Evolutionary conservation across 37 sponge, comb jelly and placozoan genomes (phyloP).

Genomic region (Theonella swinhoei): DNA sequence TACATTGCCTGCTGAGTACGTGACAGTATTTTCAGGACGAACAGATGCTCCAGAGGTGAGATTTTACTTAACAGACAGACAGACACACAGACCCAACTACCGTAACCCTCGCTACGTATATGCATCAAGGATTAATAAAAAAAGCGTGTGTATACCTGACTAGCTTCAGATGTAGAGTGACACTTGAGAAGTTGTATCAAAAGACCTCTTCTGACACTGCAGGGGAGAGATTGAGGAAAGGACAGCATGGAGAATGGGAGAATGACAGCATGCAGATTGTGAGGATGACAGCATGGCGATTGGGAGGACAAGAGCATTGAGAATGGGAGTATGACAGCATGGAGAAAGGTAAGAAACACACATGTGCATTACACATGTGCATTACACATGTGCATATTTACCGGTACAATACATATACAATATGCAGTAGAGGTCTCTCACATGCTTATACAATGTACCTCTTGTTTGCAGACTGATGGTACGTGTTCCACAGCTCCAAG

Average conservation of each 20-base stretch:
- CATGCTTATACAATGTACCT: background rate
- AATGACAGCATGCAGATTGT: background rate
- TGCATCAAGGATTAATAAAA: background rate
- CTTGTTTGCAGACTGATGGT: conserved; percentile 27
- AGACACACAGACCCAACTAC: too few species aligned
- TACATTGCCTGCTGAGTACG: too few species aligned
- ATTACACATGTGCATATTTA: background rate
- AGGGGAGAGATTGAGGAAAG: too few species aligned
- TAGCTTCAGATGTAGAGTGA: background rate
- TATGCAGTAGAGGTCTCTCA: background rate
- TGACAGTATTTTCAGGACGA: too few species aligned
- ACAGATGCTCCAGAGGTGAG: too few species aligned
- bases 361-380: background rate
- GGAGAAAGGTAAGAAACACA: background rate
- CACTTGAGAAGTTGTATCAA: background rate
- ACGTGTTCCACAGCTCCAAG: conserved; percentile 38
- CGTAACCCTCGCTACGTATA: too few species aligned
- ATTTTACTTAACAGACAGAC: too few species aligned
- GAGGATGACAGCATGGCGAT: background rate
- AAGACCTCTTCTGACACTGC: background rate
- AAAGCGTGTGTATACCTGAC: background rate
- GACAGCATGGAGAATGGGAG: background rate
- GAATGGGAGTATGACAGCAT: background rate
- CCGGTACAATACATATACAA: too few species aligned
- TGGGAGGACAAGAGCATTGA: background rate